Evolutionary conservation across 2,113 vertebrate species (phyloP), one percentile per base, ranked within the genome.

Genomic region (Telmatochromis sp.): DNA sequence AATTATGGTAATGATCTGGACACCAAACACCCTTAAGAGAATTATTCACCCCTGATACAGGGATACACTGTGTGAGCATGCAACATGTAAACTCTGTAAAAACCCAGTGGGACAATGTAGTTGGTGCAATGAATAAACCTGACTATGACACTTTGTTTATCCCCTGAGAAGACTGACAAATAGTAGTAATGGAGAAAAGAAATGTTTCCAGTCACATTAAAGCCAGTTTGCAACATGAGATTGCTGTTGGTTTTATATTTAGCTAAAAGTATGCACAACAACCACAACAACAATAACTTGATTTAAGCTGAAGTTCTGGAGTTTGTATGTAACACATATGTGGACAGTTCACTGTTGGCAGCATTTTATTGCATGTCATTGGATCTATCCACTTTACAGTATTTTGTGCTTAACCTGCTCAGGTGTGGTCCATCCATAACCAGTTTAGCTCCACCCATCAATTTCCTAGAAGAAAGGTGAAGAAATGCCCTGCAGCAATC

Each of bases 1-100:
- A 94, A 94, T 95, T 94, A 96, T 95, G 93, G 89, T 94, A 95
- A 96, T 93, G 86, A 86, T 94, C 91, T 92, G 93, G 88, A 91
- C 89, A 93, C 88, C 86, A 89, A 93, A 86, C 83, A 89, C 73
- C 73, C 84, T 75, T 89, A 92, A 93, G 88, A 86, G 63, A 90
- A 87, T 94, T 93, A 89, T 91, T 91, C 84, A 80, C 45, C 23
- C 88, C 23, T 89, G 51, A 81, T 89, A 82, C 58, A 47, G 88
- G 42, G 81, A 82, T 79, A 80, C 78, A 87, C 60, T 73, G n/a
- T 84, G 58, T 87, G 84, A 85, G 35, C 63, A 26, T 19, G 33
- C 82, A 82, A 81, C 37, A 84, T 85, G 75, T 71, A 65, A 89
- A 83, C 71, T 33, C 19, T 75, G 31, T 28, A 7, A 86, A 84